These are phyloP conservation scores for Listronotus bonariensis DNA, from an alignment of 1,140 invertebrate species.

Conservation along the genomic window DNA sequence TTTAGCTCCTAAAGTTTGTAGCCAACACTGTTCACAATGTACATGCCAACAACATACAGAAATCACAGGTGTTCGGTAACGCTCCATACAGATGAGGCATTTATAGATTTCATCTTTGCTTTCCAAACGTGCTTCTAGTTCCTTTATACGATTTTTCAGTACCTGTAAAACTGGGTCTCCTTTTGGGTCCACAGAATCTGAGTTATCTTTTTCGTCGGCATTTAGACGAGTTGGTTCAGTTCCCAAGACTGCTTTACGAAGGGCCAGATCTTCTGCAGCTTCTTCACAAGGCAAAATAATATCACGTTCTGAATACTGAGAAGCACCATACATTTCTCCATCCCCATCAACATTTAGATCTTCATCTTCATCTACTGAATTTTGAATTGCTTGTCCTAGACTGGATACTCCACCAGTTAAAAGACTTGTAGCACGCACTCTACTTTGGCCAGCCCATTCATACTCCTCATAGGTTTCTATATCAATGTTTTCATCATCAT, in stretches of 20 bases:
- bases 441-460: conserved; percentile 79
- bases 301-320: conserved; percentile 81
- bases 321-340: conserved; percentile 82
- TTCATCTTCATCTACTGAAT: conserved; percentile 53
- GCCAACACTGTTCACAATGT: conserved; percentile 93
- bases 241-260: conserved; percentile 64
- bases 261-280: conserved; percentile 61
- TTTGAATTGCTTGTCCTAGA: conserved; percentile 62
- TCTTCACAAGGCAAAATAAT: conserved; percentile 65
- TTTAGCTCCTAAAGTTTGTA: conserved; percentile 86
- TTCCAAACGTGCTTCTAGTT: conserved; percentile 63
- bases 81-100: conserved; percentile 88
- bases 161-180: conserved; percentile 74
- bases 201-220: conserved; percentile 7
- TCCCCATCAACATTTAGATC: conserved; percentile 68
- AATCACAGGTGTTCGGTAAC: conserved; percentile 87
- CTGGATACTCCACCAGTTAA: conserved; percentile 71
- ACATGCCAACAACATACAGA: conserved; percentile 96
- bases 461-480: conserved; percentile 78
- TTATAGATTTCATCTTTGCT: conserved; percentile 65
- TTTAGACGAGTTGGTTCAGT: conserved; percentile 36
- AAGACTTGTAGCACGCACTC: conserved; percentile 71
- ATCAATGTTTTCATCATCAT: conserved; percentile 71
- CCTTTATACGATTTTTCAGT: conserved; percentile 69
- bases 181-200: conserved; percentile 40